Base-by-base conservation (phyloP, 1,140 invertebrate genomes). In the Tetramorium simillimum region DNA sequence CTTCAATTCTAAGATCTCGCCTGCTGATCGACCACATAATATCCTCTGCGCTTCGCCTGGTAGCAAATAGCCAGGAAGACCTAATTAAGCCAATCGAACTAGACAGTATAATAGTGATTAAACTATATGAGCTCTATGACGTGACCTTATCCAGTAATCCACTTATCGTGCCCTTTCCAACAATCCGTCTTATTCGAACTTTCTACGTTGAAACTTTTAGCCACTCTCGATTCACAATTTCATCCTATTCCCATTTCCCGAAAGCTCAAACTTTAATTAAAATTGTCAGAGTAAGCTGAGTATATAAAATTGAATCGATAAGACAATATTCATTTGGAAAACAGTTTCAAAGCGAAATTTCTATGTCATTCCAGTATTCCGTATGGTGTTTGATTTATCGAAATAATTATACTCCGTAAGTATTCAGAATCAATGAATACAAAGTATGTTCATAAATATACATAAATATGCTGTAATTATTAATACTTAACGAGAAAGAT, bases 81-180 rank as follows among this genome's bases (percentile, higher is more conserved):
- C 70, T 82, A 90, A 90, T 90, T 90, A 90, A 88, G 33, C 65
- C 80, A 58, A 86, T 90, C 76, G 76, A 72, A 75, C 40, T 82
- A 69, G 62, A 10, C 5, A 69, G 69, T 62, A 81, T 69, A 69
- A 14, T n/a, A 53, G 51, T 60, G 76, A 88, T 90, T 90, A 90
- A 90, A 90, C 51, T 53, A 53, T 81, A 88, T 53, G 86, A 90
- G 58, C 86, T 81, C 65, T 80, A 33, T 7, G 46, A 12, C 53
- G 81, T 33, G 63, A 86, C 33, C 58, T 80, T 51, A 18, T 58
- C 43, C 60, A 24, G 53, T 86, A 60, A 65, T 88, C 60, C 12
- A 40, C 56, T 88, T 78, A 80, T 87, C 56, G 75, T 85, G 63
- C 69, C 75, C 70, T 37, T 84, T 73, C 69, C 14, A 28, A 75